Evolutionary conservation across 1,140 invertebrate genomes (phyloP), one percentile per base, ranked within the genome.

Genomic region (Eupristina koningsbergeri): DNA sequence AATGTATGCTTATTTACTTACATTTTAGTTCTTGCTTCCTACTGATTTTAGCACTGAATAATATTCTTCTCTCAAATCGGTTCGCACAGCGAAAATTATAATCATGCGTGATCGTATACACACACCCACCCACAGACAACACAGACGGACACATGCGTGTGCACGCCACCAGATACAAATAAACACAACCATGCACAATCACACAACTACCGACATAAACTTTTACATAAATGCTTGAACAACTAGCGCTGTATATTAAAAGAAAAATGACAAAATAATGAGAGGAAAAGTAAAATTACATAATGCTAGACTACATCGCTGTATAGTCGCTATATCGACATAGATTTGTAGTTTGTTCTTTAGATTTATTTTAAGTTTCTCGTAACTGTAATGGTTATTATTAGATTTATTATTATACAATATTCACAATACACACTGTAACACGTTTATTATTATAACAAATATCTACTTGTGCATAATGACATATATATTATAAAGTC

Each of bases 391-490:
- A 88, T 88, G 88, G 87, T 86, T 89, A 88, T 88, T 88, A 86
- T 86, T 89, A 89, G 88, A 89, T 84, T 88, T 89, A 88, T 87
- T 89, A 89, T 88, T 89, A 88, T 82, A 88, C 90, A 90, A 88
- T 90, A 90, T 89, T 73, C 89, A 91, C 90, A 91, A 88, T 87
- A 92, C 89, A 92, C 92, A 92, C 91, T 92, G 92, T 92, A 92
- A 92, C 91, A 92, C 91, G 88, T 86, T 87, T 88, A 91, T 91
- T 91, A 92, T 92, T 89, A 91, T 92, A 91, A 92, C 89, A 92
- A 88, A 90, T 91, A 92, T 91, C 89, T 92, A 92, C 91, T 90
- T 92, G 90, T 91, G 90, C 90, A 92, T 92, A 92, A 90, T 91
- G 86, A 92, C 89, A 92, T 91, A 92, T 91, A 92, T 91, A 92